Base-by-base conservation (phyloP, 2,113 vertebrate genomes). In the Aleadryas rufinucha region DNA sequence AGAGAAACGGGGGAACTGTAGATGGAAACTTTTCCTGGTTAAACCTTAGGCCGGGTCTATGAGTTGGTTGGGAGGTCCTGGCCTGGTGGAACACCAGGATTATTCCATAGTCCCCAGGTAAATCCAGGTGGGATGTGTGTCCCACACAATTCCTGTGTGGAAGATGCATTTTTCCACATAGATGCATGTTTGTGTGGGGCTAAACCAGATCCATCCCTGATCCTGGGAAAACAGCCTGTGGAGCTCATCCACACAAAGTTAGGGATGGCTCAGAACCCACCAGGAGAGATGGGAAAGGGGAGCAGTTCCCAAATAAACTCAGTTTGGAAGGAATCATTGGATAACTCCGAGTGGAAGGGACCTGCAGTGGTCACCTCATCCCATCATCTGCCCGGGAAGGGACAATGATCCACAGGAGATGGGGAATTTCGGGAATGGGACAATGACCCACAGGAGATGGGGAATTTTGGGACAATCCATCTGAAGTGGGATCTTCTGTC, bases 291-390 rank as follows among this genome's bases (percentile, higher is more conserved):
- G 2, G 82, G 59, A 47, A 56, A 47, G 12, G 5, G 50, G 19
- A 64, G 19, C 7, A 23, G 3, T 0, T 65, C 19, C 70, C 35
- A 20, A 6, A 47, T 1, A 12, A 54, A 22, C 11, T 13, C 9
- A 0, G 2, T 24, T 74, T 19, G 14, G 14, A 10, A 10, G 60
- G 70, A 49, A 56, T 56, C 1, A 1, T 0, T 4, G 69, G n/a
- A 28, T 16, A 47, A 39, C 19, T 47, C 2, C 0, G 21, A 37
- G 47, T 2, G 26, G 27, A 12, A 70, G 30, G 10, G 41, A 39
- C 28, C 49, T 10, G 21, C 39, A 27, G 33, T 0, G 1, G 8
- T 13, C 47, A 7, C 57, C 41, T 16, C 27, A 2, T 7, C 28
- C 41, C 41, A 44, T 33, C 61, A 16, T 2, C 31, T 19, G 20